Base-by-base conservation (phyloP, 2,113 vertebrate species). In the Toxostoma redivivum region DNA sequence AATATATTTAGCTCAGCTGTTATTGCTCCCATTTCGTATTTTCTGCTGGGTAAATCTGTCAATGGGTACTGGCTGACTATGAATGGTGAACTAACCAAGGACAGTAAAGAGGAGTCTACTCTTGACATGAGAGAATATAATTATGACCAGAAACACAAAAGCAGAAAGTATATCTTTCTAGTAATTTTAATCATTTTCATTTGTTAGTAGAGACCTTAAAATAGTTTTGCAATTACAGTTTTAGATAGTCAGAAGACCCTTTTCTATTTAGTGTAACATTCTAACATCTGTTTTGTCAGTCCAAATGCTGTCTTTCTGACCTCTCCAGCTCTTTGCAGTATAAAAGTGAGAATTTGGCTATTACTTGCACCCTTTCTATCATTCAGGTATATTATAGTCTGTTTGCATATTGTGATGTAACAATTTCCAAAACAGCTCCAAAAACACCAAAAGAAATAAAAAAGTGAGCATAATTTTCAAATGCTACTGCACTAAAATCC, bases 141-240 rank as follows among this genome's bases (percentile, higher is more conserved):
- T 88, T 74, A 83, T 72, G 74, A 61, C 37, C 64, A 74, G 40
- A 87, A 94, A 87, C 8, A 73, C 50, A 91, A 95, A 89, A 60
- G 53, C 19, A 80, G 58, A 86, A 95, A 86, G 78, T 51, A 57
- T 53, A 62, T 44, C 15, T 74, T 62, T 80, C 42, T 88, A 87
- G 82, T 90, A 93, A 88, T 97, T 95, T 94, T 83, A 97, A 96
- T 96, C 57, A 96, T 48, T 88, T 85, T 67, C 60, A 81, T 95
- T 96, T 97, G 64, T 94, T 74, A 91, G 58, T 82, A 88, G 91
- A 96, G 95, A 93, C 60, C 65, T 93, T 91, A 84, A 95, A 96
- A 97, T 76, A 92, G 51, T 97, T 95, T 86, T 86, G 51, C 38
- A 77, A 40, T 80, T 74, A 90, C 31, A 78, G 24, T 90, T 95